phyloP scores from a whole-genome alignment of 2,113 vertebrate species.

The Grus americana region DNA sequence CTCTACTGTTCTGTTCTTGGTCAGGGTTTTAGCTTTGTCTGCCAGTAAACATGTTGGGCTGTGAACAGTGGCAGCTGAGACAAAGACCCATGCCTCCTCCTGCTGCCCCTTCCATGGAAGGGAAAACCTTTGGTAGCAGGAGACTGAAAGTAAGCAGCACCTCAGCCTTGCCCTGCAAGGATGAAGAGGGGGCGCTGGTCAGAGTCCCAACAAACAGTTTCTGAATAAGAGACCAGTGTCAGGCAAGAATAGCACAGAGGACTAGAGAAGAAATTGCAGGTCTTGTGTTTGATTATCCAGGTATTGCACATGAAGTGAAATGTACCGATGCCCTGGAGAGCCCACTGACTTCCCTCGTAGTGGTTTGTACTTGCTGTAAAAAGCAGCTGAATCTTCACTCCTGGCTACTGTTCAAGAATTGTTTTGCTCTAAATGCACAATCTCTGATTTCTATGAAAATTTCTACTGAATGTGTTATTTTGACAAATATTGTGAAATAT shows the following conservation, averaged over 20 bases:
- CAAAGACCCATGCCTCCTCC: background rate
- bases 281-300: background rate
- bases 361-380: background rate
- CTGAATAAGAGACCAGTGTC: background rate
- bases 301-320: background rate
- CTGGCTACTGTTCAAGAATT: background rate
- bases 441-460: background rate
- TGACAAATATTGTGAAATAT: background rate
- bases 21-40: background rate
- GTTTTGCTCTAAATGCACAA: background rate
- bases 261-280: background rate
- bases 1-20: background rate
- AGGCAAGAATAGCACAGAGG: background rate
- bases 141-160: background rate
- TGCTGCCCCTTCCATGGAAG: background rate
- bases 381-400: background rate
- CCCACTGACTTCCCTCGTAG: background rate
- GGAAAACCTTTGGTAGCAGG: background rate
- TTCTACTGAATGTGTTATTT: background rate
- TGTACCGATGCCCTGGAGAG: background rate
- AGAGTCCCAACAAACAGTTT: background rate
- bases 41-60: background rate
- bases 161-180: background rate
- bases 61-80: background rate
- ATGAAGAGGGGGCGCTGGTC: fast-evolving